phyloP scores from a whole-genome alignment of 2,888 invertebrate species.

The Opisthograptis luteolata region DNA sequence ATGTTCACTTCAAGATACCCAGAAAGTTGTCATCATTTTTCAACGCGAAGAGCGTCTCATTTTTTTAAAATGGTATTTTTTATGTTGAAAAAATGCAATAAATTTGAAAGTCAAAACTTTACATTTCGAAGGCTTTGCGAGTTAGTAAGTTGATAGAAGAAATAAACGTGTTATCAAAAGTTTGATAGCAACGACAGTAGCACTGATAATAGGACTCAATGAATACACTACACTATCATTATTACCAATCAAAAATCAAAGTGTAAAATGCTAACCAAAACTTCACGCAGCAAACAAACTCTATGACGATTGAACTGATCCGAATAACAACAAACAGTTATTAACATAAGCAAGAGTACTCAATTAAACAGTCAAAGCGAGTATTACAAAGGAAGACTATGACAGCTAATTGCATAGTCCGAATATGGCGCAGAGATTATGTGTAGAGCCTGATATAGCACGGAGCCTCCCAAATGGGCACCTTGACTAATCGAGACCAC shows the following conservation, averaged over 20 bases:
- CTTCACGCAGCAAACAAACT: conserved; percentile 1
- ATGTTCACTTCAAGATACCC: conserved; percentile 26
- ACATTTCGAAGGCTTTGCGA: neutral
- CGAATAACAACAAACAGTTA: conserved; percentile 30
- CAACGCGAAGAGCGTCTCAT: neutral
- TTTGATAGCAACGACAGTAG: neutral
- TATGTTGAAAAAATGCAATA: conserved; percentile 8
- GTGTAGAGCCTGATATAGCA: conserved; percentile 59
- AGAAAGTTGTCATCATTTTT: conserved; percentile 20
- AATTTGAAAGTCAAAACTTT: conserved; percentile 11
- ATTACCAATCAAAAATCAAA: too few species aligned
- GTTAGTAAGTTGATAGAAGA: neutral
- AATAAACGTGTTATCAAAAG: neutral
- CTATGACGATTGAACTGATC: conserved; percentile 13
- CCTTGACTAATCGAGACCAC: conserved; percentile 75
- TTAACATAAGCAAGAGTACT: conserved; percentile 39
- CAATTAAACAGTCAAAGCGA: conserved; percentile 46
- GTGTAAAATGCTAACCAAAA: too few species aligned
- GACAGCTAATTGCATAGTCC: conserved; percentile 73
- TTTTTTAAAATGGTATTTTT: conserved; percentile 7
- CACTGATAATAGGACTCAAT: too few species aligned
- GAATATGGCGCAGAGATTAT: conserved; percentile 72
- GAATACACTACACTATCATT: too few species aligned
- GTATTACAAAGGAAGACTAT: conserved; percentile 68
- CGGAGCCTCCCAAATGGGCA: conserved; percentile 62